Base-by-base conservation (phyloP, 2,888 invertebrate species). In the Therioaphis trifolii region DNA sequence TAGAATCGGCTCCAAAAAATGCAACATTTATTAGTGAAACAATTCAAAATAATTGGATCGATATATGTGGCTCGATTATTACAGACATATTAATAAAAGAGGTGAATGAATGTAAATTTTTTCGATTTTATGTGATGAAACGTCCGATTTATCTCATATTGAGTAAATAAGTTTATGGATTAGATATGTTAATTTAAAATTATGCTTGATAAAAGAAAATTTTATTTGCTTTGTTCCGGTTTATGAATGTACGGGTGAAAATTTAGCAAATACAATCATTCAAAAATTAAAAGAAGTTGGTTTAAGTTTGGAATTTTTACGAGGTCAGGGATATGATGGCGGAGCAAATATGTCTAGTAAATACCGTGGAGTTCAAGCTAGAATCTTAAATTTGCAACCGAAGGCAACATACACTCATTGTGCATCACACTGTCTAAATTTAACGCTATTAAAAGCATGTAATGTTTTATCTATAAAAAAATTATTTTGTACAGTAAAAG, bases 271-370 rank as follows among this genome's bases (percentile, higher is more conserved):
- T 61, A 61, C 4, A 43, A n/a, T n/a, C n/a, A n/a, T n/a, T n/a
- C n/a, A n/a, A 35, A 35, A 35, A 35, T 35, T 35, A 35, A 35
- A 35, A 35, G 35, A 35, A 7, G 3, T 5, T 35, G 4, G 7
- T 5, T 5, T 35, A 35, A 7, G 7, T 35, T 35, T 35, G 7
- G 35, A 35, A 35, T 35, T 35, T 35, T 35, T 7, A 7, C 35
- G 35, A 35, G 35, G 35, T 5, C 35, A 35, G 35, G 35, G 35
- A 66, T 87, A 87, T 84, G 87, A 88, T 85, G 88, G 87, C 86
- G 87, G 87, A 24, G 85, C 86, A 58, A 87, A 87, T 86, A 88
- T 88, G 87, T 85, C 86, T n/a, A 87, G 87, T 35, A 85, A 82
- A 35, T 87, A 88, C 75, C 78, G 84, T 78, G 87, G 87, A 79